These are phyloP conservation scores for Chelon auratus DNA, from an alignment of 2,797 vertebrate genomes.

Conservation along the genomic window DNA sequence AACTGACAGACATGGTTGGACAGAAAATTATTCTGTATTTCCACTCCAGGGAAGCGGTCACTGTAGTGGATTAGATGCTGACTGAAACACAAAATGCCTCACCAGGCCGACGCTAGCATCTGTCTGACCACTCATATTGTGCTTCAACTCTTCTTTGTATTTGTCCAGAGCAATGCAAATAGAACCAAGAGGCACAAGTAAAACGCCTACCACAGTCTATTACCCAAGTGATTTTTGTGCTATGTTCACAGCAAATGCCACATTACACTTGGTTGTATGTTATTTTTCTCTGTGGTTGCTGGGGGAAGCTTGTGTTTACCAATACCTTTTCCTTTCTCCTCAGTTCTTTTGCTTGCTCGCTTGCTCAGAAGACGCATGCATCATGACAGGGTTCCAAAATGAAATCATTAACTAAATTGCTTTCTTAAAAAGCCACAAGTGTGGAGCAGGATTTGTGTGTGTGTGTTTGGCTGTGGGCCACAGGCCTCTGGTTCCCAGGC, in stretches of 20 bases:
- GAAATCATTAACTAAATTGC: slow-evolving; percentile 87
- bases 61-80: slow-evolving; percentile 79
- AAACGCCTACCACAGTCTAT: slow-evolving; percentile 45
- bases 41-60: slow-evolving; percentile 62
- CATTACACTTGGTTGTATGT: slow-evolving; percentile 49
- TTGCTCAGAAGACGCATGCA: slow-evolving; percentile 69
- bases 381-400: slow-evolving; percentile 82
- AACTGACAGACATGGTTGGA: slow-evolving; percentile 84
- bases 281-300: slow-evolving; percentile 62
- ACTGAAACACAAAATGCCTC: slow-evolving; percentile 80
- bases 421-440: slow-evolving; percentile 85
- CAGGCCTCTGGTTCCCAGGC: slow-evolving; percentile 81
- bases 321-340: slow-evolving; percentile 61
- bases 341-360: slow-evolving; percentile 66
- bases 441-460: slow-evolving; percentile 78
- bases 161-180: slow-evolving; percentile 51
- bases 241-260: slow-evolving; percentile 55
- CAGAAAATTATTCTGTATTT: slow-evolving; percentile 76
- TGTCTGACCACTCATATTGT: slow-evolving; percentile 62
- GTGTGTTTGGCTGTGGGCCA: slow-evolving; percentile 82
- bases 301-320: slow-evolving; percentile 66
- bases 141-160: slow-evolving; percentile 48
- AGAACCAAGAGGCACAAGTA: slow-evolving; percentile 30
- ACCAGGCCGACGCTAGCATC: slow-evolving; percentile 64
- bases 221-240: slow-evolving; percentile 38